Conservation (phyloP, 2,113 vertebrate genomes). For the Marmota flaviventris region DNA sequence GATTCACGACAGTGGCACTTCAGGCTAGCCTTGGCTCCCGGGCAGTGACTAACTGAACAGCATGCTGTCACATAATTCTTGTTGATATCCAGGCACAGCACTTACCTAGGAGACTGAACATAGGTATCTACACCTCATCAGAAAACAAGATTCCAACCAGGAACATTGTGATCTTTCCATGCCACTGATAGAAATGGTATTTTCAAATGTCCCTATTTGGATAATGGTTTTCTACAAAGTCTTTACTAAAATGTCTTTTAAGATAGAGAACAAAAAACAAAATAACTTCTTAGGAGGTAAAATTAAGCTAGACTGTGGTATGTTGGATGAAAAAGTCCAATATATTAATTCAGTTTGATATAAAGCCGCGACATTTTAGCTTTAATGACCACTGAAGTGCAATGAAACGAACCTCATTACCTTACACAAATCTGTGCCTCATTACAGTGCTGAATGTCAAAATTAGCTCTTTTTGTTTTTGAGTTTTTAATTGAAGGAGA, state of each 20-base stretch:
- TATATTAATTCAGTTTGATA: constrained; percentile 8
- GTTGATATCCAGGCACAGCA: constrained; percentile 88
- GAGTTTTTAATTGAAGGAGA: background rate
- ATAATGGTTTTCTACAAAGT: background rate
- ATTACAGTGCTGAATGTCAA: background rate
- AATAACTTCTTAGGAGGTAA: constrained; percentile 40
- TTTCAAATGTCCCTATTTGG: background rate
- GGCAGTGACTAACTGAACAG: constrained; percentile 91
- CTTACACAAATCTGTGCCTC: background rate
- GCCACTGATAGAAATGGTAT: constrained; percentile 53
- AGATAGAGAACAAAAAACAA: constrained; percentile 48
- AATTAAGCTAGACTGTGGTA: background rate
- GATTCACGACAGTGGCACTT: constrained; percentile 78
- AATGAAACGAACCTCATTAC: background rate
- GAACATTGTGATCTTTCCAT: constrained; percentile 6
- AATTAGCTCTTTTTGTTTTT: background rate
- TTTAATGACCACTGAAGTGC: background rate
- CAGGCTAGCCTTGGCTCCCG: constrained; percentile 90
- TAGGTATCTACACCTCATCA: constrained; percentile 71
- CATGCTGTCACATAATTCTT: constrained; percentile 90
- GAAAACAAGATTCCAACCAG: constrained; percentile 65
- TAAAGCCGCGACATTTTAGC: constrained; percentile 51
- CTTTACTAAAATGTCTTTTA: background rate
- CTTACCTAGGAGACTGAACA: constrained; percentile 88
- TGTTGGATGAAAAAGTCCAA: constrained; percentile 36